Evolutionary conservation across 2,888 invertebrate genomes (phyloP).

Genomic region (Nephrotoma guestfalica): DNA sequence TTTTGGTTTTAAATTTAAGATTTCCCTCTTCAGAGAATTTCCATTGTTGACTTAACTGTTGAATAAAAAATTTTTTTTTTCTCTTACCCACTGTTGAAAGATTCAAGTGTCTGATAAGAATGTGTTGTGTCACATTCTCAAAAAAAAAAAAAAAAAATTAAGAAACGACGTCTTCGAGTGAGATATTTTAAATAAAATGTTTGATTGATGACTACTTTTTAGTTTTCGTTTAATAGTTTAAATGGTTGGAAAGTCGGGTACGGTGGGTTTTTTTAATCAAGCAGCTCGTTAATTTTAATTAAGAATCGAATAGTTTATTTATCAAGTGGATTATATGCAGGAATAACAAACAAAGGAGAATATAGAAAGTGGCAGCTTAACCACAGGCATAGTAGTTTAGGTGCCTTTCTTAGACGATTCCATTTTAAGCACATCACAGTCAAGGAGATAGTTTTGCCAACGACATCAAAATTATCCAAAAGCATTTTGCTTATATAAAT

Average conservation of each 20-base stretch:
- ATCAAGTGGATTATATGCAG: too few species aligned
- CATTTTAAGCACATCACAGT: too few species aligned
- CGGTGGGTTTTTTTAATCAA: neutral
- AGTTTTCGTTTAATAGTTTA: neutral
- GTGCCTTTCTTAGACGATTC: too few species aligned
- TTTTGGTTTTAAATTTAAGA: neutral
- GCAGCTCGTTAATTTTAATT: neutral
- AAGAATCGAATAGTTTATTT: neutral
- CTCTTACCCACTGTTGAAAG: neutral
- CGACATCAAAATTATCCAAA: too few species aligned
- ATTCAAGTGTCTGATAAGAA: neutral
- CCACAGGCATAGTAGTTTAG: too few species aligned
- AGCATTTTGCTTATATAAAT: too few species aligned
- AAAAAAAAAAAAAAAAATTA: neutral
- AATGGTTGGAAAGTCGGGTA: neutral
- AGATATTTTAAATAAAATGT: neutral
- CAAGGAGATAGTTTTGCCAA: too few species aligned
- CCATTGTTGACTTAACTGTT: neutral
- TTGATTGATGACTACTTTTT: neutral
- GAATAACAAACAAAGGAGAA: too few species aligned
- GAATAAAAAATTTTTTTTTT: neutral
- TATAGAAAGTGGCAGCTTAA: too few species aligned
- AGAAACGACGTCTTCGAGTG: neutral
- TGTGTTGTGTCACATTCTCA: neutral
- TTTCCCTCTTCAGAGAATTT: neutral